Percentiles rank a stretch among this genome's conserved stretches.
Conservation (phyloP, 2,888 invertebrate genomes). For the Ischnus inquisitorius region DNA sequence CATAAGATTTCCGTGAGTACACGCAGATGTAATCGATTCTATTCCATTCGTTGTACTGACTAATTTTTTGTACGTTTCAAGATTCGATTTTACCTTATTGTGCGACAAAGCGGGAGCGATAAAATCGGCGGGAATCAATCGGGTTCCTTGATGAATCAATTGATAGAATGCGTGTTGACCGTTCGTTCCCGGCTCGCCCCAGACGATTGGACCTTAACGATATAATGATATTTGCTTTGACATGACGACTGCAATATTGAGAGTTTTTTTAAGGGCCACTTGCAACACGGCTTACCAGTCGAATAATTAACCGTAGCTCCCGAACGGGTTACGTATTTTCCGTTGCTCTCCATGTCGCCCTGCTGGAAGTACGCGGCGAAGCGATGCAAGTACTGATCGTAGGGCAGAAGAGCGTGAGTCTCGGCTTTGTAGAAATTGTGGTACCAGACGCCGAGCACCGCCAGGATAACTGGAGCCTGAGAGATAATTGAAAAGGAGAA, state of each 20-base stretch:
- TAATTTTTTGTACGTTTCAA: neutral
- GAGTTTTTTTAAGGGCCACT: neutral
- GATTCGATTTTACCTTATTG: constrained; percentile 86
- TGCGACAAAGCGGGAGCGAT: constrained; percentile 97
- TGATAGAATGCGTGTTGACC: constrained; percentile 99
- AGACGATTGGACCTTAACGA: constrained; percentile 85
- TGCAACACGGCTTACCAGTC: constrained; percentile 84
- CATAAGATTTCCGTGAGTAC: no score
- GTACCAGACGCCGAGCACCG: constrained; percentile 97
- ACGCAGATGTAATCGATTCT: no score
- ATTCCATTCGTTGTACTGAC: no score
- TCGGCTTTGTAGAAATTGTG: constrained; percentile 97
- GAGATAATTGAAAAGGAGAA: constrained; percentile 50
- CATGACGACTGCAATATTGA: neutral
- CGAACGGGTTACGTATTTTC: constrained; percentile 94
- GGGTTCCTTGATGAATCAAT: constrained; percentile 97
- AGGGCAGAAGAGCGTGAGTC: constrained; percentile 98
- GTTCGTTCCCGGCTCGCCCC: constrained; percentile 99
- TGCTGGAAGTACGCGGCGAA: constrained; percentile 99
- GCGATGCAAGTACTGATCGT: constrained; percentile 99
- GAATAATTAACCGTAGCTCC: constrained; percentile 87
- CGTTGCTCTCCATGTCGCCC: constrained; percentile 99
- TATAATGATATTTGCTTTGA: neutral
- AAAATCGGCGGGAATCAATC: constrained; percentile 98
- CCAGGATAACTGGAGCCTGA: constrained; percentile 97